Conservation (phyloP, 2,888 invertebrate species). For the Trissolcus japonicus region DNA sequence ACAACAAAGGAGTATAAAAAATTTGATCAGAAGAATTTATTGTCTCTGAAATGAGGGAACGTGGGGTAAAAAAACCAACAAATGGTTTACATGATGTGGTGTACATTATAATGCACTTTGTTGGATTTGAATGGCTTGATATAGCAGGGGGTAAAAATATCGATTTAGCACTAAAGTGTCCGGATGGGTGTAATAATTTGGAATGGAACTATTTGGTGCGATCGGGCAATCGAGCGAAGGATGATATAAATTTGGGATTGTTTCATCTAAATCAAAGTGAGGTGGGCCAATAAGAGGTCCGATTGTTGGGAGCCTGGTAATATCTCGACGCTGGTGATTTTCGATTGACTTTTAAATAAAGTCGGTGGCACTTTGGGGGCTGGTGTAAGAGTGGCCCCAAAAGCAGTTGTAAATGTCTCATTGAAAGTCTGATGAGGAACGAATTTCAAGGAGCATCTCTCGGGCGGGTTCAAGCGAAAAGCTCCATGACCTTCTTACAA, state of each 20-base stretch:
- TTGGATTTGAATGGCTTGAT: not conserved
- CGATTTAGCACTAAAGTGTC: slow-evolving; percentile 7
- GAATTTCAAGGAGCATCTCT: slow-evolving; percentile 35
- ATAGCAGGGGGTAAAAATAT: not conserved
- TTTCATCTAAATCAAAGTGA: slow-evolving; percentile 50
- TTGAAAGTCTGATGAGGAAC: slow-evolving; percentile 66
- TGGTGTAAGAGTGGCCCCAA: slow-evolving; percentile 41
- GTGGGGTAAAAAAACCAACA: too few species aligned
- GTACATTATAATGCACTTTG: too few species aligned
- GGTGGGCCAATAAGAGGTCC: slow-evolving; percentile 25
- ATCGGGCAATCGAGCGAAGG: slow-evolving; percentile 10
- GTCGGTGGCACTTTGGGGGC: slow-evolving; percentile 47
- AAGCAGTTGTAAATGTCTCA: slow-evolving; percentile 64
- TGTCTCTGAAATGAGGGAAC: too few species aligned
- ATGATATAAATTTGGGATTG: slow-evolving; percentile 36
- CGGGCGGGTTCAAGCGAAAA: slow-evolving; percentile 29
- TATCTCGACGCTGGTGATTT: slow-evolving; percentile 57
- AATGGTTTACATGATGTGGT: too few species aligned
- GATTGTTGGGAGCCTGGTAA: slow-evolving; percentile 40
- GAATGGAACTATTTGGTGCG: slow-evolving; percentile 2
- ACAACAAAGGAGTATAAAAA: too few species aligned
- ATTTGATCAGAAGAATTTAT: too few species aligned
- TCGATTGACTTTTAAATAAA: slow-evolving; percentile 60
- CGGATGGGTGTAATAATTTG: slow-evolving; percentile 5
- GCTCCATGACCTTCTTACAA: slow-evolving; percentile 43